These are phyloP conservation scores for Stigmatopora argus DNA, from an alignment of 2,113 vertebrate species.

Conservation along the genomic window DNA sequence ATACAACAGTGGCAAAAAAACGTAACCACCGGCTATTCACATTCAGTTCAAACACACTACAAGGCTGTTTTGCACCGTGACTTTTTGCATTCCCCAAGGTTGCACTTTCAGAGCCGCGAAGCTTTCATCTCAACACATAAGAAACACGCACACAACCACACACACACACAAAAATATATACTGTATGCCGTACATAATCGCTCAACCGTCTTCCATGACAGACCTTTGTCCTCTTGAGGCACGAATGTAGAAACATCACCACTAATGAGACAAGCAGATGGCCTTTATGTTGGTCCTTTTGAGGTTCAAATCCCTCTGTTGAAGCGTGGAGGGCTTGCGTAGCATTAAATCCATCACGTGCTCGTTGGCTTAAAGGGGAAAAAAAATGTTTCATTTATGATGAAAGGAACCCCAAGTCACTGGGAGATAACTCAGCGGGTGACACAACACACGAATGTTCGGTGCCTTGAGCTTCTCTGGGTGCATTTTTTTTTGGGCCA, in stretches of 20 bases:
- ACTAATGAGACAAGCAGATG: slow-evolving; percentile 54
- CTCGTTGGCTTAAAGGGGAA: slow-evolving; percentile 32
- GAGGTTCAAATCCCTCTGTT: slow-evolving; percentile 45
- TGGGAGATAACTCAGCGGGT: slow-evolving; percentile 37
- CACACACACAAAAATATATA: background rate
- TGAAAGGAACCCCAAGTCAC: slow-evolving; percentile 11
- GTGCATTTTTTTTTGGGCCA: background rate
- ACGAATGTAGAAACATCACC: slow-evolving; percentile 28
- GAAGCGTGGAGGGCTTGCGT: slow-evolving; percentile 48
- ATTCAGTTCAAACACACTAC: background rate
- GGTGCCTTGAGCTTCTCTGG: slow-evolving; percentile 28
- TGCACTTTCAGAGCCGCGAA: slow-evolving; percentile 5
- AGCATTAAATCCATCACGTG: slow-evolving; percentile 46
- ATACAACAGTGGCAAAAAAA: slow-evolving; percentile 9
- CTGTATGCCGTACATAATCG: background rate
- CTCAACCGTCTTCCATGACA: slow-evolving; percentile 16
- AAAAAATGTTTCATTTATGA: slow-evolving; percentile 43
- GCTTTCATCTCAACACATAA: slow-evolving; percentile 29
- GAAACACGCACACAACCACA: slow-evolving; percentile 11
- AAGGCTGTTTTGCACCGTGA: background rate
- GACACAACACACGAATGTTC: slow-evolving; percentile 29
- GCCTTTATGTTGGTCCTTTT: slow-evolving; percentile 48
- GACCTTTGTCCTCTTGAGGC: slow-evolving; percentile 37
- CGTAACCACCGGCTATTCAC: slow-evolving; percentile 1
- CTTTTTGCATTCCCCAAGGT: slow-evolving; percentile 12